Conservation (phyloP, 1,140 invertebrate genomes). For the Drosophila littoralis region DNA sequence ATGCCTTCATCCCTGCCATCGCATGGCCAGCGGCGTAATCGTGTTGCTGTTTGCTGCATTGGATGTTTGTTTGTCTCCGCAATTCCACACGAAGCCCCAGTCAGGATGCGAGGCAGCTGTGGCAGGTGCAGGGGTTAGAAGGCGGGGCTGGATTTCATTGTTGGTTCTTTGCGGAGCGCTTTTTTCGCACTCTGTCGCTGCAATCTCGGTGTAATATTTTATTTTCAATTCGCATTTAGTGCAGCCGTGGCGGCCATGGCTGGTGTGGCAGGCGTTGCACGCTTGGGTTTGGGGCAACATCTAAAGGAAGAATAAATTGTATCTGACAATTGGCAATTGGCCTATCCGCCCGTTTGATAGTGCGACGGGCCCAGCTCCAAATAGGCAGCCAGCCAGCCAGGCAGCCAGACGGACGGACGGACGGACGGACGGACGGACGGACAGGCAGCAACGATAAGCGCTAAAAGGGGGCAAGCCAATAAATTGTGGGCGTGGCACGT, state of each 20-base stretch:
- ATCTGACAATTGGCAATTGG: slow-evolving; percentile 83
- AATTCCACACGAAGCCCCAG: slow-evolving; percentile 34
- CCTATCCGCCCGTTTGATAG: slow-evolving; percentile 80
- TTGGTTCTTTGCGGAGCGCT: slow-evolving; percentile 37
- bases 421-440: neutral
- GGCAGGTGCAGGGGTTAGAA: neutral
- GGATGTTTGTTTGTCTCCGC: slow-evolving; percentile 76
- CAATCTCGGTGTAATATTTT: slow-evolving; percentile 82
- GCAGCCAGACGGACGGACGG: slow-evolving; percentile 25
- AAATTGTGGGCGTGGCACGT: slow-evolving; percentile 55
- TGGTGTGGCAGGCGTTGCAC: neutral
- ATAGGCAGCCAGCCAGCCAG: slow-evolving; percentile 43
- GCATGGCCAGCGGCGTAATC: slow-evolving; percentile 72
- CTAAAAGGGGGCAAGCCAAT: slow-evolving; percentile 48
- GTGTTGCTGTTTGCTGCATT: slow-evolving; percentile 80
- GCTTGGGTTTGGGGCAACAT: slow-evolving; percentile 25
- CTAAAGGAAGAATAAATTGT: slow-evolving; percentile 82
- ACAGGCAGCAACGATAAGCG: slow-evolving; percentile 1
- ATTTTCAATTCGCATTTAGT: slow-evolving; percentile 83
- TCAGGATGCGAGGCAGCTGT: neutral
- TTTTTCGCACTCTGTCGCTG: slow-evolving; percentile 55
- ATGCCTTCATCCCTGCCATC: neutral
- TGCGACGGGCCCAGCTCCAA: slow-evolving; percentile 48
- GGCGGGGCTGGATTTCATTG: slow-evolving; percentile 43
- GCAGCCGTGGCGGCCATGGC: slow-evolving; percentile 64